Percentiles rank a stretch among this genome's conserved stretches.
phyloP scores from a whole-genome alignment of 2,888 invertebrate species.

The Ophraella communa region DNA sequence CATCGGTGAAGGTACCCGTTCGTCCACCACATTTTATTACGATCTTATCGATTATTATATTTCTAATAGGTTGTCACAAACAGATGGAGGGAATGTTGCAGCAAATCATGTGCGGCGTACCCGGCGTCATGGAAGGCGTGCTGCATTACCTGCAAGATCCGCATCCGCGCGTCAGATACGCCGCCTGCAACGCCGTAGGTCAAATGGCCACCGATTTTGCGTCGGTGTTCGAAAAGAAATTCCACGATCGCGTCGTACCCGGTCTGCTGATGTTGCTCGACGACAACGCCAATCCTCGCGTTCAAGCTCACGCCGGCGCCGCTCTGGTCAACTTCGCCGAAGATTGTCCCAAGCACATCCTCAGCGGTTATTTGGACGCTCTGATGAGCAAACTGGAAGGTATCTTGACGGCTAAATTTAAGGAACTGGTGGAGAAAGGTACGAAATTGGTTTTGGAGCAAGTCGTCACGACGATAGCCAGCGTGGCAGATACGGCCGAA shows the following conservation, averaged over 20 bases:
- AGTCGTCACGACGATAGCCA: conserved; percentile 97
- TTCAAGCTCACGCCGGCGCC: conserved; percentile 86
- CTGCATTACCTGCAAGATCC: conserved; percentile 60
- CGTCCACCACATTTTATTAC: too few relatives aligned
- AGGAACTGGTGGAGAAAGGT: conserved; percentile 91
- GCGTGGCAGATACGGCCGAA: conserved; percentile 97
- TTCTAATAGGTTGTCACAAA: conserved; percentile 78
- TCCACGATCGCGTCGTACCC: conserved; percentile 94
- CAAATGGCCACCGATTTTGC: conserved; percentile 99
- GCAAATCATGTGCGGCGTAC: conserved; percentile 88
- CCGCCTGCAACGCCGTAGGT: conserved; percentile 98
- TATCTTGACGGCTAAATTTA: conserved; percentile 90
- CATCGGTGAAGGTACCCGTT: conserved; percentile 88
- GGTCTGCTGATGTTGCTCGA: conserved; percentile 87
- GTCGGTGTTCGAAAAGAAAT: conserved; percentile 95
- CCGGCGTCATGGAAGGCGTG: conserved; percentile 57
- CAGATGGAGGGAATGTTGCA: conserved; percentile 97
- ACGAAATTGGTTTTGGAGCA: conserved; percentile 97
- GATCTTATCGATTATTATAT: too few relatives aligned
- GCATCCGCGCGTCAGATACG: conserved; percentile 93
- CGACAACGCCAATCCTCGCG: conserved; percentile 90
- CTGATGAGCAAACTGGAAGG: conserved; percentile 91
- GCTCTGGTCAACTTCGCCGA: conserved; percentile 99
- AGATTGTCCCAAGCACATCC: conserved; percentile 94
- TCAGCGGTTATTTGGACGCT: conserved; percentile 87